Evolutionary conservation across 2,797 vertebrate genomes (phyloP).

Genomic region (Hephaestus fuliginosus): DNA sequence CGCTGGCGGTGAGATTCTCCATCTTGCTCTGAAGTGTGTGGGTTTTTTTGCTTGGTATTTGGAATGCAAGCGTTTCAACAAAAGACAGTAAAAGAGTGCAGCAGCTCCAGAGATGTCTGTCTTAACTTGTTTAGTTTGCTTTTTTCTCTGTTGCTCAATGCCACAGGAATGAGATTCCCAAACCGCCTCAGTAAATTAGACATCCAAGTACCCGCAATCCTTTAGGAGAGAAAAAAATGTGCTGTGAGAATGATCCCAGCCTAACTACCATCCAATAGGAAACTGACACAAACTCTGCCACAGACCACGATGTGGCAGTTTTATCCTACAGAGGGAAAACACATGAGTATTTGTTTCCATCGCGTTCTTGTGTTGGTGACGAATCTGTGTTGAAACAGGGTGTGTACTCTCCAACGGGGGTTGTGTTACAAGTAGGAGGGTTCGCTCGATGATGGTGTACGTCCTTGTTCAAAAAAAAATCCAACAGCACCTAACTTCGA

Average conservation of each 20-base stretch:
- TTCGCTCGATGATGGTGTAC: background rate
- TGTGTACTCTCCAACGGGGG: constrained; percentile 14
- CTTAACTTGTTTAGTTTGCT: constrained; percentile 36
- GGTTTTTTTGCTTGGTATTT: constrained; percentile 13
- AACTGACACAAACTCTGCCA: constrained; percentile 9
- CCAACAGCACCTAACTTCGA: constrained; percentile 30
- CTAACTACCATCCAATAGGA: constrained; percentile 19
- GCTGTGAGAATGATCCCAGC: constrained; percentile 7
- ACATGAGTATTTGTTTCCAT: constrained; percentile 3
- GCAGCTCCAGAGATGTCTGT: constrained; percentile 15
- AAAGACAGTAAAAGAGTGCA: constrained; percentile 6
- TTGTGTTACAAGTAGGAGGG: constrained; percentile 55
- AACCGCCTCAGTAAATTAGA: constrained; percentile 10
- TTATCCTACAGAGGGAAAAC: constrained; percentile 25
- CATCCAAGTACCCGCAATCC: constrained; percentile 3
- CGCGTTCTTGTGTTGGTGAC: background rate
- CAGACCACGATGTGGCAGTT: constrained; percentile 47
- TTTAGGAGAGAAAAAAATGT: background rate
- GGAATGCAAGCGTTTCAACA: constrained; percentile 28
- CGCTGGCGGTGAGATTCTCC: constrained; percentile 44
- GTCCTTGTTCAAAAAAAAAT: constrained; percentile 8
- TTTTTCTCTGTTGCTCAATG: constrained; percentile 47
- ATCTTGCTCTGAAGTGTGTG: constrained; percentile 27
- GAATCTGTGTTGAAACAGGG: constrained; percentile 43
- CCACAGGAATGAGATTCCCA: constrained; percentile 13